Percentiles rank a stretch among this genome's conserved stretches.
These are phyloP conservation scores for Centropristis striata DNA, from an alignment of 2,113 vertebrate species.

Conservation along the genomic window DNA sequence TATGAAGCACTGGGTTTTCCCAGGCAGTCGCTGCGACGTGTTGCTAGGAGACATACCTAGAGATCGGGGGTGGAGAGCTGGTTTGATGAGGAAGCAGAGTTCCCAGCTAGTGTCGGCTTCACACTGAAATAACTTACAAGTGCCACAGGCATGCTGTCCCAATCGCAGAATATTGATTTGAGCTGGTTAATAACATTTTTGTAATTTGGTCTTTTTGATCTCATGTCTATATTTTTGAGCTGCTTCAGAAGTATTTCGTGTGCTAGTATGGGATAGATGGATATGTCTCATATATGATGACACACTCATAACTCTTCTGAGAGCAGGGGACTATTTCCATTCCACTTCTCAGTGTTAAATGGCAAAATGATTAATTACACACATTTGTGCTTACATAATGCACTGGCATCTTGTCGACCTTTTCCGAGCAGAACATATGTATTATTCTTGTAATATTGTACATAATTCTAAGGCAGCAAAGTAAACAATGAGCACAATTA, in stretches of 20 bases:
- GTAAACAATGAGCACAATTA: neutral
- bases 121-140: constrained; percentile 55
- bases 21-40: constrained; percentile 74
- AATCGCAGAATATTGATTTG: constrained; percentile 27
- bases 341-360: constrained; percentile 1
- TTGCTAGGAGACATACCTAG: constrained; percentile 83
- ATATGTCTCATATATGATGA: neutral
- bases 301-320: neutral
- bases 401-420: constrained; percentile 22
- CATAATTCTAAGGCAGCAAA: neutral
- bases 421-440: constrained; percentile 31
- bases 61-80: constrained; percentile 66
- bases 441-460: neutral
- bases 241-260: neutral
- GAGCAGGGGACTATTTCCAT: neutral
- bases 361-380: constrained; percentile 32
- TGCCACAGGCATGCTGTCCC: constrained; percentile 20
- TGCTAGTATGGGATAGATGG: neutral
- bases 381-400: neutral
- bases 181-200: constrained; percentile 24
- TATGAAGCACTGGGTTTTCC: constrained; percentile 82
- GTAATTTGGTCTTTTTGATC: constrained; percentile 24
- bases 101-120: constrained; percentile 56
- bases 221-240: constrained; percentile 2
- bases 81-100: constrained; percentile 70